Base-by-base conservation (phyloP, 2,113 vertebrate genomes). In the Gymnogyps californianus region DNA sequence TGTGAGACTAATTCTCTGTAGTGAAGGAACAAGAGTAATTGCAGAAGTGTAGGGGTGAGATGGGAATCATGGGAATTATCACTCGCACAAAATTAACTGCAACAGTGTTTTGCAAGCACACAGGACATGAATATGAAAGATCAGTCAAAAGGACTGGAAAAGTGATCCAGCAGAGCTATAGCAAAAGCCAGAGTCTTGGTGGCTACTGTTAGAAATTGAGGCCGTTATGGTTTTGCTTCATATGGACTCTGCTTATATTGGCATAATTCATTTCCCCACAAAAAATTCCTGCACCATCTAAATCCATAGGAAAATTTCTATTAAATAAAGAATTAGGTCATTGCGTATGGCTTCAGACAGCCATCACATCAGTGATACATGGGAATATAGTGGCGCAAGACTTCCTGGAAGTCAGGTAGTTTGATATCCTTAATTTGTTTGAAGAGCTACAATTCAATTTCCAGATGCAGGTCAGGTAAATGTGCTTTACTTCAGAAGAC, bases 141-240 rank as follows among this genome's bases (percentile, higher is more conserved):
- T 91, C 76, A 92, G 55, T 86, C 81, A 86, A 79, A 96, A 90
- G 47, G 22, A 61, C n/a, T 93, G 79, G 80, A 82, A 94, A 97
- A 93, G 72, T 49, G 46, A 96, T 96, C 74, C 89, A 94, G 51
- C 79, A 95, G 77, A 77, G 16, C n/a, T 82, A 29, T 11, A 93
- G 40, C 36, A 85, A 85, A 85, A 91, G 22, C 44, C 49, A 51
- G 66, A 65, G 24, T 62, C 85, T 62, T 88, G 34, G 46, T 95
- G 66, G 31, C 80, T 85, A 89, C 92, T 62, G 58, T 59, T 88
- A 74, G 62, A 91, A 93, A n/a, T 40, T 20, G 54, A 90, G 22
- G 49, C 54, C 54, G 69, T 77, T 61, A 90, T n/a, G 20, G 11
- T 29, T 83, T 78, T 92, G 15, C 34, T 90, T 94, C 78, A 46